Conservation (phyloP, 2,113 vertebrate species). For the Myotis yumanensis region DNA sequence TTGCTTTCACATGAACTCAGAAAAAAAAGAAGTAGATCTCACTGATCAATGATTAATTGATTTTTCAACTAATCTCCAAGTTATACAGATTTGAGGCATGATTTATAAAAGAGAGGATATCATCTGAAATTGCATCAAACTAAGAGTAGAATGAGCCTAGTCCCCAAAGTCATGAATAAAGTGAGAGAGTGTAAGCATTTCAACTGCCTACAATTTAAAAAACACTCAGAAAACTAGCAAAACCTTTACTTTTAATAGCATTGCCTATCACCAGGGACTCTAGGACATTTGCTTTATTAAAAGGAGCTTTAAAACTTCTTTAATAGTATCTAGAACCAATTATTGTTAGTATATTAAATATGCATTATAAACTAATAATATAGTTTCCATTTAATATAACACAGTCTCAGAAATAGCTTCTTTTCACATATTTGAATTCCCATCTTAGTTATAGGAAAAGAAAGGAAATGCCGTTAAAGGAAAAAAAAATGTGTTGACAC, state of each 20-base stretch:
- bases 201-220: slow-evolving; percentile 32
- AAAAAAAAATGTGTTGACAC: background rate
- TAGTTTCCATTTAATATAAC: slow-evolving; percentile 4
- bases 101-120: slow-evolving; percentile 40
- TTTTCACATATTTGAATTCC: slow-evolving; percentile 24
- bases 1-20: slow-evolving; percentile 9
- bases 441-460: background rate
- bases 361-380: slow-evolving; percentile 14
- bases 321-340: slow-evolving; percentile 48
- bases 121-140: slow-evolving; percentile 11
- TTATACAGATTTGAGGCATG: background rate
- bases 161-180: slow-evolving; percentile 32
- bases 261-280: background rate
- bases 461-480: background rate
- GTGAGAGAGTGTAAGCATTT: slow-evolving; percentile 13
- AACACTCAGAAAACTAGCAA: slow-evolving; percentile 55
- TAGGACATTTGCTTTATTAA: slow-evolving; percentile 27
- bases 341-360: slow-evolving; percentile 40
- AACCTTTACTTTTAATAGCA: slow-evolving; percentile 39
- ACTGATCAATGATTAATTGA: background rate
- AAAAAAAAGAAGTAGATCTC: background rate
- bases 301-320: slow-evolving; percentile 24
- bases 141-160: slow-evolving; percentile 9
- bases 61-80: slow-evolving; percentile 38
- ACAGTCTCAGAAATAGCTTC: background rate